Conservation (phyloP, 2,113 vertebrate species). For the Rhipidura dahli region DNA sequence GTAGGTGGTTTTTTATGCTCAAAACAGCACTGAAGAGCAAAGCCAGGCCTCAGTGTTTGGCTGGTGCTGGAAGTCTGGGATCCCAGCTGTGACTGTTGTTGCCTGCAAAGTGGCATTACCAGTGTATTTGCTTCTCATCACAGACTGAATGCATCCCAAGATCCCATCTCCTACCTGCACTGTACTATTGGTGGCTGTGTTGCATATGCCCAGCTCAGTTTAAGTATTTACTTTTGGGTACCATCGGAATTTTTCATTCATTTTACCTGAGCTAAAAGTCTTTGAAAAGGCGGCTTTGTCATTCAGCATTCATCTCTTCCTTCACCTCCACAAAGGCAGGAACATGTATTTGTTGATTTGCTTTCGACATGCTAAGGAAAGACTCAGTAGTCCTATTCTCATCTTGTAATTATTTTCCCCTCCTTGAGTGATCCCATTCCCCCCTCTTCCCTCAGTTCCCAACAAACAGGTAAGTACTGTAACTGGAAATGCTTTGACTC, state of each 20-base stretch:
- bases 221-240: background rate
- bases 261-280: background rate
- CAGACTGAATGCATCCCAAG: background rate
- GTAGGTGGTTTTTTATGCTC: background rate
- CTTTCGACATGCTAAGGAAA: background rate
- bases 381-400: background rate
- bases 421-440: background rate
- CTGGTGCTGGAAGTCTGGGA: background rate
- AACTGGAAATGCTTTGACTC: background rate
- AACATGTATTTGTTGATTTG: background rate
- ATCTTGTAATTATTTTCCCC: background rate
- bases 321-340: background rate
- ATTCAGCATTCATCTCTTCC: background rate
- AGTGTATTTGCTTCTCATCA: accelerated
- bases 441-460: background rate
- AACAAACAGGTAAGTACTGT: background rate
- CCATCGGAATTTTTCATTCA: background rate
- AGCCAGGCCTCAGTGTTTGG: background rate
- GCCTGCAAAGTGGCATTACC: background rate
- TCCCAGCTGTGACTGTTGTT: background rate
- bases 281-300: background rate
- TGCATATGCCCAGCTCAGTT: background rate
- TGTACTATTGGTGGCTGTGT: no score
- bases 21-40: slow-evolving; percentile 32
- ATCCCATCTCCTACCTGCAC: background rate